Conservation (phyloP, 2,888 invertebrate genomes). For the Mycogona germanica region DNA sequence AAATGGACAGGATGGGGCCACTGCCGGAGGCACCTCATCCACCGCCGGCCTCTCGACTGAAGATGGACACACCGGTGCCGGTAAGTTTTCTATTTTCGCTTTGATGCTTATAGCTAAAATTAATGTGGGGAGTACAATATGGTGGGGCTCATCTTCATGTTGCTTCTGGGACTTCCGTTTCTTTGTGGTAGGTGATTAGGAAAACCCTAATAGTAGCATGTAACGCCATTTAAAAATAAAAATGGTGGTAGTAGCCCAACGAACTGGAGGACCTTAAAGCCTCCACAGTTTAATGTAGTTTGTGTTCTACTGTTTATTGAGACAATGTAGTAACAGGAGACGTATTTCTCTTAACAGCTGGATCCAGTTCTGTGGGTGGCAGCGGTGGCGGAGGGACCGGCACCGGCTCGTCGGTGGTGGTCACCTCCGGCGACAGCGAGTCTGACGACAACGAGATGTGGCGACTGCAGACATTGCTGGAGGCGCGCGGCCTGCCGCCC, state of each 20-base stretch:
- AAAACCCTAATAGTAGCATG: too few relatives aligned
- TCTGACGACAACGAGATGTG: slow-evolving; percentile 93
- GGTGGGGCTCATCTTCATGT: too few relatives aligned
- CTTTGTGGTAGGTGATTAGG: too few relatives aligned
- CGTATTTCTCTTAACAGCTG: slow-evolving; percentile 7
- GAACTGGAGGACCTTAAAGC: neutral
- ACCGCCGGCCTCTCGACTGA: slow-evolving; percentile 25
- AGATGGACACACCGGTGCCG: slow-evolving; percentile 11
- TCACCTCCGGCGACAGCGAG: slow-evolving; percentile 38
- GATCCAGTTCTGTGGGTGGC: slow-evolving; percentile 21
- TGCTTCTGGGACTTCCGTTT: too few relatives aligned
- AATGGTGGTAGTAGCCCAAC: neutral
- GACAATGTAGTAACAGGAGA: neutral
- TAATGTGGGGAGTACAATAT: too few relatives aligned
- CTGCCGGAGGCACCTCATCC: slow-evolving; percentile 31
- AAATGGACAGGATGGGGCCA: slow-evolving; percentile 23
- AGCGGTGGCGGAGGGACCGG: slow-evolving; percentile 20
- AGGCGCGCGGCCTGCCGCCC: slow-evolving; percentile 90
- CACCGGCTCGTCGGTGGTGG: slow-evolving; percentile 22
- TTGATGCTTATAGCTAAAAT: too few relatives aligned
- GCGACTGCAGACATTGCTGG: slow-evolving; percentile 81
- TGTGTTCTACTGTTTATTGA: neutral
- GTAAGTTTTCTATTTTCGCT: too few relatives aligned
- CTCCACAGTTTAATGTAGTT: neutral
- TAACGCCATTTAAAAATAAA: neutral